phyloP scores from a whole-genome alignment of 2,797 vertebrate genomes.

The Enteromius unitaeniatus region DNA sequence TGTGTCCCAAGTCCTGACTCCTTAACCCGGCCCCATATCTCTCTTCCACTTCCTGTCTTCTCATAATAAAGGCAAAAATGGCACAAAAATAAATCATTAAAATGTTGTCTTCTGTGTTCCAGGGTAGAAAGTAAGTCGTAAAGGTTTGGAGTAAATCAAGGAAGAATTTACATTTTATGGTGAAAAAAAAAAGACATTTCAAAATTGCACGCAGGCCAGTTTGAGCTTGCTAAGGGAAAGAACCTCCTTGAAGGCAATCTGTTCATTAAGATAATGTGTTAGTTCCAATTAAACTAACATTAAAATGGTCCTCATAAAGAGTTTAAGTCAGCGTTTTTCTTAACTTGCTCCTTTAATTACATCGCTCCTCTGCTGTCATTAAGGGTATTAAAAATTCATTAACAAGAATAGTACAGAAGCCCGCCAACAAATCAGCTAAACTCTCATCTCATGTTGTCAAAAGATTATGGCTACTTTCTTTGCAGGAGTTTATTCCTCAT shows the following conservation, averaged over 20 bases:
- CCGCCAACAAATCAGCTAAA: slow-evolving; percentile 92
- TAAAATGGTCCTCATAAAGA: slow-evolving; percentile 99
- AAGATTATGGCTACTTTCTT: slow-evolving; percentile 79
- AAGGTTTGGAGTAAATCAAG: neutral
- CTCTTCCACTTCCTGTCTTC: no score
- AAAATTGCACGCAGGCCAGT: slow-evolving; percentile 70
- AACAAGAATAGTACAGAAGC: slow-evolving; percentile 96
- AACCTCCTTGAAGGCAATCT: slow-evolving; percentile 92
- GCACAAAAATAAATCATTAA: neutral
- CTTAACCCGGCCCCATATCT: neutral
- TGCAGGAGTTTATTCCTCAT: slow-evolving; percentile 66
- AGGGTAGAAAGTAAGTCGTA: neutral
- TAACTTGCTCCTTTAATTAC: slow-evolving; percentile 99
- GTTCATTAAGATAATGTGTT: slow-evolving; percentile 99
- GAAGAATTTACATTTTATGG: neutral
- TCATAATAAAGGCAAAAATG: no score
- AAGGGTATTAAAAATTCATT: slow-evolving; percentile 99
- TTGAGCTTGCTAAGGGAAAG: slow-evolving; percentile 77
- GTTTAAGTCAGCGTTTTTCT: slow-evolving; percentile 99
- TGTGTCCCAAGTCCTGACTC: neutral
- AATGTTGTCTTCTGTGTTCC: neutral
- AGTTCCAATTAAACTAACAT: slow-evolving; percentile 99
- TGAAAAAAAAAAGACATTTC: slow-evolving; percentile 54
- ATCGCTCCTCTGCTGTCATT: slow-evolving; percentile 99
- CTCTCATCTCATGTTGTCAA: slow-evolving; percentile 90